Percentiles rank a stretch among this genome's conserved stretches.
phyloP scores from a whole-genome alignment of 37 sponge, comb jelly and placozoan genomes.

The Cliona cf. orientalis region DNA sequence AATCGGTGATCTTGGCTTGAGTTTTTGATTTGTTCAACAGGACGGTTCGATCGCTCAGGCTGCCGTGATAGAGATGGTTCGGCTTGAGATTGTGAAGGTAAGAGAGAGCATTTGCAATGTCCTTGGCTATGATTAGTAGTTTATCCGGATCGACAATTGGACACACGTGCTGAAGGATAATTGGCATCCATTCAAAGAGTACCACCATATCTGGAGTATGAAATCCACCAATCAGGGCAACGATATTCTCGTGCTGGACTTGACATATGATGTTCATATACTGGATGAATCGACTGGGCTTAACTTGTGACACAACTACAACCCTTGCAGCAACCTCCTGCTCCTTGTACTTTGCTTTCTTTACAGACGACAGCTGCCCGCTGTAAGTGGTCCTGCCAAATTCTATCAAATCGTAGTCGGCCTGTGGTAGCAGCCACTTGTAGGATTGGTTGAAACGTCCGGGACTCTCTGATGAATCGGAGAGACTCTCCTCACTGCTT shows the following conservation, averaged over 20 bases:
- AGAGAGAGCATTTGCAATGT: background rate
- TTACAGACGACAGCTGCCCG: background rate
- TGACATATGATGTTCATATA: background rate
- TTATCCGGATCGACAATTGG: background rate
- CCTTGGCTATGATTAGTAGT: background rate
- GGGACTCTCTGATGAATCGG: no score
- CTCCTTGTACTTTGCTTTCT: background rate
- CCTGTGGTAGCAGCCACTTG: no score
- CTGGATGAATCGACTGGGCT: background rate
- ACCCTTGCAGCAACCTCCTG: background rate
- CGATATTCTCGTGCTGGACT: background rate
- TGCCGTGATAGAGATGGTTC: background rate
- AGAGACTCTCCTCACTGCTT: no score
- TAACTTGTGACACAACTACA: background rate
- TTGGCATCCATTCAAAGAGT: background rate
- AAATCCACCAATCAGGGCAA: background rate
- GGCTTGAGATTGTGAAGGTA: background rate
- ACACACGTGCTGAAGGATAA: background rate
- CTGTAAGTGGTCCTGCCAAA: background rate
- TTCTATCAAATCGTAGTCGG: background rate
- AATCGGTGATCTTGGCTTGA: background rate
- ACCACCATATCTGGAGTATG: background rate
- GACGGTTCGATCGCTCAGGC: background rate
- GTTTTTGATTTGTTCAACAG: background rate
- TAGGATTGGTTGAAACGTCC: no score